phyloP scores from a whole-genome alignment of 2,888 invertebrate species.

The Cheilosia vernalis region DNA sequence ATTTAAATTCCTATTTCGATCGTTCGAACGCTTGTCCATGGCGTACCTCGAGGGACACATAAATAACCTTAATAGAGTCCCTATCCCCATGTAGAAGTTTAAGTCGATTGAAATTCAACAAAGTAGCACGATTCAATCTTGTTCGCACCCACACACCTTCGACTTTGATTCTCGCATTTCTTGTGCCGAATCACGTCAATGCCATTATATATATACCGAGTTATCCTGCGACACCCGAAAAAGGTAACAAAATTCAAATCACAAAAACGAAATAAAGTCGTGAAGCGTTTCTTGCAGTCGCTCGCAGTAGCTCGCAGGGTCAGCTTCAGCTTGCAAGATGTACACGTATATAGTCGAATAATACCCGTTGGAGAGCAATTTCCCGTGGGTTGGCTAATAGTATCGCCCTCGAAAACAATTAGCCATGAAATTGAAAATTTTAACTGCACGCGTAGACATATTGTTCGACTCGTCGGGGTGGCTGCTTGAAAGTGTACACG shows the following conservation, averaged over 20 bases:
- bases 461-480: slow-evolving; percentile 42
- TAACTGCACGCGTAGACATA: slow-evolving; percentile 65
- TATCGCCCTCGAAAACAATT: slow-evolving; percentile 69
- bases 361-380: not conserved
- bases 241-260: slow-evolving; percentile 68
- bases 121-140: slow-evolving; percentile 55
- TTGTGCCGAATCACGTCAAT: slow-evolving; percentile 60
- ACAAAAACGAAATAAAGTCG: slow-evolving; percentile 73
- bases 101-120: slow-evolving; percentile 51
- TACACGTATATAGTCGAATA: not conserved
- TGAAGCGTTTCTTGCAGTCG: slow-evolving; percentile 39
- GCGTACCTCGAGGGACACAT: slow-evolving; percentile 54
- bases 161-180: slow-evolving; percentile 22
- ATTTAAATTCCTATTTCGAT: slow-evolving; percentile 51
- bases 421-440: slow-evolving; percentile 74
- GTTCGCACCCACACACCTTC: slow-evolving; percentile 3
- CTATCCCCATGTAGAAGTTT: slow-evolving; percentile 38
- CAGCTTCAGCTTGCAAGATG: slow-evolving; percentile 26
- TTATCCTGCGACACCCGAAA: slow-evolving; percentile 55
- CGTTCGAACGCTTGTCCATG: slow-evolving; percentile 47
- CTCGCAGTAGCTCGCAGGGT: too few species aligned
- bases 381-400: slow-evolving; percentile 50
- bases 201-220: slow-evolving; percentile 44
- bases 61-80: slow-evolving; percentile 67
- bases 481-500: not conserved